Percentiles rank a stretch among this genome's conserved stretches.
phyloP scores from a whole-genome alignment of 2,888 invertebrate species.

The Drosophila eohydei region DNA sequence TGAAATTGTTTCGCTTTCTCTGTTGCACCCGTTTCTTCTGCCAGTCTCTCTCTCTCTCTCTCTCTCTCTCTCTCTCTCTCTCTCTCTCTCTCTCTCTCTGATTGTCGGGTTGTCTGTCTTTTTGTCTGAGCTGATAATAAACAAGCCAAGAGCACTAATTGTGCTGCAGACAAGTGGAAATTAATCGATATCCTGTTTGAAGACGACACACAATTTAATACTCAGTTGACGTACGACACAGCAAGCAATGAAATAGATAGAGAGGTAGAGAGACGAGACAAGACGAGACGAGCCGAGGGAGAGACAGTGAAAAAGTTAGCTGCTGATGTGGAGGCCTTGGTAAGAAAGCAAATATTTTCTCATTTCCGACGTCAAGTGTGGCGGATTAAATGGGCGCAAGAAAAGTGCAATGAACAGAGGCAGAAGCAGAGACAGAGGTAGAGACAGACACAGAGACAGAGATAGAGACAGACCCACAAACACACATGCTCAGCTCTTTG shows the following conservation, averaged over 20 bases:
- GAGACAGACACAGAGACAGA: not conserved
- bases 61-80: not conserved
- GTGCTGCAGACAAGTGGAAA: conserved; percentile 74
- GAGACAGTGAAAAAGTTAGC: not conserved
- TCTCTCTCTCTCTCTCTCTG: not conserved
- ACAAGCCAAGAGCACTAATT: conserved; percentile 73
- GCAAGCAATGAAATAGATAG: conserved; percentile 1
- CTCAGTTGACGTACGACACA: conserved; percentile 39
- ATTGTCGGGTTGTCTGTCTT: conserved; percentile 10
- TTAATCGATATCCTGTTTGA: conserved; percentile 76
- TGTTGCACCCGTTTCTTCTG: no score
- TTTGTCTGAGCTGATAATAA: conserved; percentile 56
- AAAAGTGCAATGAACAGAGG: conserved; percentile 49
- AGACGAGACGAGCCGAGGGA: not conserved
- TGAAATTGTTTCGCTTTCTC: not conserved
- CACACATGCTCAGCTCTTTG: conserved; percentile 9
- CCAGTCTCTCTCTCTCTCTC: not conserved
- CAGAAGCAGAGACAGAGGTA: conserved; percentile 4
- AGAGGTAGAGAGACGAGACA: no score
- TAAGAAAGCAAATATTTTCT: conserved; percentile 65
- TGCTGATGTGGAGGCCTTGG: conserved; percentile 2
- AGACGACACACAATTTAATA: conserved; percentile 50
- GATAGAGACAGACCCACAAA: conserved; percentile 10
- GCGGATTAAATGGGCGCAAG: conserved; percentile 48
- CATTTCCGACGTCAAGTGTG: conserved; percentile 66